Conservation (phyloP, 2,113 vertebrate genomes). For the Syngnathus floridae region DNA sequence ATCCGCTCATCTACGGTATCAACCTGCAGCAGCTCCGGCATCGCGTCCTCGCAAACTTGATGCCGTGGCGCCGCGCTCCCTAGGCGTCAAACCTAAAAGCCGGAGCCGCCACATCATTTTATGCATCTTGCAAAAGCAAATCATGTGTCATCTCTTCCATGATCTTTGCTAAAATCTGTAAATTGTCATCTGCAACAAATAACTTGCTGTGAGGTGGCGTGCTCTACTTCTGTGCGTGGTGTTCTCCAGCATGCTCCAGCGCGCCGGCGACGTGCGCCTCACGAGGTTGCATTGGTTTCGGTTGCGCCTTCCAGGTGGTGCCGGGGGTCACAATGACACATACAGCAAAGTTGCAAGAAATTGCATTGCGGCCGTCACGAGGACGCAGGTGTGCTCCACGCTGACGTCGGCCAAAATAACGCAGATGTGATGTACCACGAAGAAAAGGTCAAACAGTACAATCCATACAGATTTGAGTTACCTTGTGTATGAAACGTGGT, state of each 20-base stretch:
- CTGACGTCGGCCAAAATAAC: too few species aligned
- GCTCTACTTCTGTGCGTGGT: neutral
- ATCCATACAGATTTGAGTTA: too few species aligned
- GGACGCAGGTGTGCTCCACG: too few species aligned
- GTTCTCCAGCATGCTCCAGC: neutral
- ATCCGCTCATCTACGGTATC: slow-evolving; percentile 63
- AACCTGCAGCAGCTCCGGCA: neutral
- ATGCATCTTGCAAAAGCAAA: too few species aligned
- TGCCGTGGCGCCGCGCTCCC: too few species aligned
- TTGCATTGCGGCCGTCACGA: neutral
- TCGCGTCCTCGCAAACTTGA: neutral
- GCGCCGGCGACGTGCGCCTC: neutral
- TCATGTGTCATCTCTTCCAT: too few species aligned
- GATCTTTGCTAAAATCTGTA: too few species aligned
- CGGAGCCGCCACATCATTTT: too few species aligned
- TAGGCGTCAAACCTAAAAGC: neutral
- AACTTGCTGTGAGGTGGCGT: neutral
- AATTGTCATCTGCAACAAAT: too few species aligned
- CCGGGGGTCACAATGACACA: neutral
- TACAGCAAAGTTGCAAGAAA: neutral
- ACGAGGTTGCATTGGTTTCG: neutral
- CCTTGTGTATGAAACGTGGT: too few species aligned
- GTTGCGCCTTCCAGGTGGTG: neutral
- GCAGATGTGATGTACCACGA: too few species aligned
- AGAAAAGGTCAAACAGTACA: too few species aligned